These are phyloP conservation scores for Heteronetta atricapilla DNA, from an alignment of 2,113 vertebrate genomes.

Conservation along the genomic window DNA sequence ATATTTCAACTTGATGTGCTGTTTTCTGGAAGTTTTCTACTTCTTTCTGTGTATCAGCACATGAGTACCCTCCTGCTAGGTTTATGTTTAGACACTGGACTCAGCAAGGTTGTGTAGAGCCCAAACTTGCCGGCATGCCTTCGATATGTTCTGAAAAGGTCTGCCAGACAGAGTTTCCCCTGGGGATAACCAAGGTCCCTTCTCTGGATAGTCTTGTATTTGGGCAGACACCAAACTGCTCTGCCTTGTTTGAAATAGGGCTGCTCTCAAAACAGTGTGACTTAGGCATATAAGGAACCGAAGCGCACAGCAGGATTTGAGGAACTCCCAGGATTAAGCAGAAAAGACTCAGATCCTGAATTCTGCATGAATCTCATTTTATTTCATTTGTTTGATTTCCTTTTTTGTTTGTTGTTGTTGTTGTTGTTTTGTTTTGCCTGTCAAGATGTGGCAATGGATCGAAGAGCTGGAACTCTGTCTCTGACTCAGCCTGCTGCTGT, in stretches of 20 bases:
- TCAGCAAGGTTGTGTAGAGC: not conserved
- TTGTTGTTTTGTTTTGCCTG: not conserved
- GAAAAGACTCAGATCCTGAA: not conserved
- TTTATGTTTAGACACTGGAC: not conserved
- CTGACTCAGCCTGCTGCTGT: not conserved
- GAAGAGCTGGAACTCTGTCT: not conserved
- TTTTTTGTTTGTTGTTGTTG: not conserved
- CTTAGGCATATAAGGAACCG: not conserved
- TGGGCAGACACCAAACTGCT: not conserved
- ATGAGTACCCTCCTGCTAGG: not conserved
- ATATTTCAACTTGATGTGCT: not conserved
- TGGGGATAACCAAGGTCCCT: not conserved
- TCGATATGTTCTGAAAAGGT: not conserved
- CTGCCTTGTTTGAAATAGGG: not conserved
- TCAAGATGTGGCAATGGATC: not conserved
- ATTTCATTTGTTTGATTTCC: not conserved
- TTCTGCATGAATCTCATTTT: not conserved
- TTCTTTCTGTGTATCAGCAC: not conserved
- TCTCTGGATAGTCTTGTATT: accelerated
- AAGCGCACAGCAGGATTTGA: not conserved
- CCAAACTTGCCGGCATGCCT: not conserved
- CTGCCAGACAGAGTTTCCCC: not conserved
- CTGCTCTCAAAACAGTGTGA: not conserved
- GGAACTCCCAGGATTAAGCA: not conserved
- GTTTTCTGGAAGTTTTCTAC: not conserved